These are phyloP conservation scores for Scortum barcoo DNA, from an alignment of 2,113 vertebrate genomes.

Conservation along the genomic window DNA sequence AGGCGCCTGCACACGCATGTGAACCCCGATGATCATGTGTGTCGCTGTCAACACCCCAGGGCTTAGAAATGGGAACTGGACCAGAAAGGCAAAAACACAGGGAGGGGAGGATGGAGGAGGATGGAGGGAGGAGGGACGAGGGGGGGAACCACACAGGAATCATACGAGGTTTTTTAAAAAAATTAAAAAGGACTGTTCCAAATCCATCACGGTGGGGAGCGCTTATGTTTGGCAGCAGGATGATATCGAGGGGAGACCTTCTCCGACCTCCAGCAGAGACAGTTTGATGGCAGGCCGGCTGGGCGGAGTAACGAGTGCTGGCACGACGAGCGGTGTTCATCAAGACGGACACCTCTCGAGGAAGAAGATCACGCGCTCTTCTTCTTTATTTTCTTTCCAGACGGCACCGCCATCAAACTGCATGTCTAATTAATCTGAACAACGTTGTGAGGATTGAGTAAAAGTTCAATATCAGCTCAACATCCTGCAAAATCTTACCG, in stretches of 20 bases:
- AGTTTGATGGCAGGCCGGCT: not conserved
- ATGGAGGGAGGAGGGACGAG: not conserved
- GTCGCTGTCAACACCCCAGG: conserved; percentile 73
- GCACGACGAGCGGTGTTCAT: not conserved
- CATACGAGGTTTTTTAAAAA: conserved; percentile 1
- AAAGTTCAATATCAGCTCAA: too few species aligned
- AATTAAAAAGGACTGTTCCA: conserved; percentile 48
- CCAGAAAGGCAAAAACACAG: conserved; percentile 66
- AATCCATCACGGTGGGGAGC: conserved; percentile 43
- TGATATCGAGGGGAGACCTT: conserved; percentile 33
- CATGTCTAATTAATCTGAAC: too few species aligned
- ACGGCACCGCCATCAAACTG: not conserved
- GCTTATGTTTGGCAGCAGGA: conserved; percentile 61
- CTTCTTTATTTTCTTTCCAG: not conserved
- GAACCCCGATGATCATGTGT: conserved; percentile 58
- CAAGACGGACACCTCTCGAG: not conserved
- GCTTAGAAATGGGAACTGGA: conserved; percentile 72
- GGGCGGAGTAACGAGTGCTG: conserved; percentile 8
- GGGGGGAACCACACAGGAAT: conserved; percentile 47
- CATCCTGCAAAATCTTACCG: too few species aligned
- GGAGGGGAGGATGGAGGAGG: conserved; percentile 12
- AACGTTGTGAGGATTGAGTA: too few species aligned
- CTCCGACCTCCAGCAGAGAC: conserved; percentile 21
- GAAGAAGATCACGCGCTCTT: not conserved
- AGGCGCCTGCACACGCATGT: conserved; percentile 26